Base-by-base conservation (phyloP, 2,888 invertebrate genomes). In the Agrotis exclamationis region DNA sequence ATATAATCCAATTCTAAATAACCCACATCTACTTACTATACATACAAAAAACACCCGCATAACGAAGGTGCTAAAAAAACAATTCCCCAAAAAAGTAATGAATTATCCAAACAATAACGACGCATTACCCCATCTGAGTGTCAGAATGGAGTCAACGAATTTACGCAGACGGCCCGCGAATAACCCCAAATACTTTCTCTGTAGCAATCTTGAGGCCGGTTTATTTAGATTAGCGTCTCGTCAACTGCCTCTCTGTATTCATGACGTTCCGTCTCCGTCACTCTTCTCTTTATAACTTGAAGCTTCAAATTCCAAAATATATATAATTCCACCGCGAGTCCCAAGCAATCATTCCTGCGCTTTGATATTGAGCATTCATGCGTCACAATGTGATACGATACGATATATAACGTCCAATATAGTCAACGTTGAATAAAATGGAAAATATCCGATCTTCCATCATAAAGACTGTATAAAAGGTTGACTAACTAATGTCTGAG, bases 141-240 rank as follows among this genome's bases (percentile, higher is more conserved):
- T 80, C 71, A 71, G 79, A 79, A 74, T 77, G 82, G 68, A 87
- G 83, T 88, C 85, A 81, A 85, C 83, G 80, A 84, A 87, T 87
- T 87, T 80, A 80, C 82, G 68, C 74, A 75, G 81, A 82, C 77
- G 68, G 80, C 70, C 63, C 76, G 74, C 80, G 78, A 87, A 88
- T 84, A 85, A 77, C 82, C 85, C 86, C 64, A 86, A 91, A 90
- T 88, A 91, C 89, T 90, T 88, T 86, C 85, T 81, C 66, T 78
- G 80, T 82, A 84, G 87, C 87, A 88, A 89, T 88, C 85, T 87
- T 79, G 79, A 77, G 84, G 85, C 76, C 86, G 84, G 87, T 90
- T 91, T 92, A 91, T 91, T 92, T 90, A 91, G 91, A 92, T 93
- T 92, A 92, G 87, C 86, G 86, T 79, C 87, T 87, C 88, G 85